Evolutionary conservation across 2,797 vertebrate species (phyloP).

Genomic region (Hemitrygon akajei): DNA sequence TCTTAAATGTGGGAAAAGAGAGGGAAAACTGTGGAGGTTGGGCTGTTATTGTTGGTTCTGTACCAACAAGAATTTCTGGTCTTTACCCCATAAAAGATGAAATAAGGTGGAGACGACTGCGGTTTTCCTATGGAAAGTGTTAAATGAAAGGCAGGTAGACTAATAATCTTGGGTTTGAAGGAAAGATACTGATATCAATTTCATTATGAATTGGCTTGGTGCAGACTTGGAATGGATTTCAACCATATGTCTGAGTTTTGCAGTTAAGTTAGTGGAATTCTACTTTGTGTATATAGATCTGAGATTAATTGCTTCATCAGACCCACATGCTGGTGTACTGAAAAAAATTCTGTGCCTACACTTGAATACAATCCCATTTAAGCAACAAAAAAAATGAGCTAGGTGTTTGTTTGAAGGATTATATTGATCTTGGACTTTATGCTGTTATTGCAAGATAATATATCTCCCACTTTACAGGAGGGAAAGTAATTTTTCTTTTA

Average conservation of each 20-base stretch:
- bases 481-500: background rate
- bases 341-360: background rate
- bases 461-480: background rate
- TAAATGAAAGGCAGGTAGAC: background rate
- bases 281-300: background rate
- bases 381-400: background rate
- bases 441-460: background rate
- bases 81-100: background rate
- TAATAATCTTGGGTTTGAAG: background rate
- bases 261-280: background rate
- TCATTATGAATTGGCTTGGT: no score
- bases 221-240: background rate
- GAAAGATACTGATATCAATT: background rate
- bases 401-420: background rate
- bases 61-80: background rate
- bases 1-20: background rate
- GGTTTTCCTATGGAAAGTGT: background rate
- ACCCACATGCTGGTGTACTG: background rate
- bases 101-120: background rate
- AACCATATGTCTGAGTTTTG: background rate
- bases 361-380: no score
- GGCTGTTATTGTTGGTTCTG: background rate
- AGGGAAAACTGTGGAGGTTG: background rate
- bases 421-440: background rate
- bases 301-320: background rate